Evolutionary conservation across 2,797 vertebrate species (phyloP).

Genomic region (Pipistrellus pygmaeus): DNA sequence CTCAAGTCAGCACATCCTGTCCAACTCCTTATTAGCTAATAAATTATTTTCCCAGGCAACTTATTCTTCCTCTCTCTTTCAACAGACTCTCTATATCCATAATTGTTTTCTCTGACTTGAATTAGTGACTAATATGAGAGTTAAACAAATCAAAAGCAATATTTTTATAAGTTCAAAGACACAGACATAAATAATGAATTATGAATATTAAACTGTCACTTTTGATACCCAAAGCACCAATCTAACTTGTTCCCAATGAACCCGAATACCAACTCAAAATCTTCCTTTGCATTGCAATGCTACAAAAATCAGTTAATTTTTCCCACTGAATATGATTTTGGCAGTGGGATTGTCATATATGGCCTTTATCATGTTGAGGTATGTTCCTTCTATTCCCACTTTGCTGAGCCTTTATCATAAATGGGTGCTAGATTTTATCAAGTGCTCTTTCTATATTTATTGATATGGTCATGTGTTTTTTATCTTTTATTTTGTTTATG

Average conservation of each 20-base stretch:
- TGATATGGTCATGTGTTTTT: neutral
- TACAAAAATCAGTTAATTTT: neutral
- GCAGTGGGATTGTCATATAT: neutral
- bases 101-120: neutral
- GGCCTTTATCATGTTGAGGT: neutral
- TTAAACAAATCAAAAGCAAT: neutral
- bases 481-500: neutral
- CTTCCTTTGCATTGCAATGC: neutral
- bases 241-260: neutral
- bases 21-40: neutral
- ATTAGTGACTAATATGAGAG: neutral
- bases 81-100: neutral
- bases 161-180: slow-evolving; percentile 7
- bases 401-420: neutral
- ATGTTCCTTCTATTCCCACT: neutral
- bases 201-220: neutral
- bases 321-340: neutral
- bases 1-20: neutral
- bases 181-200: neutral
- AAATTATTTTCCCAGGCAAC: neutral
- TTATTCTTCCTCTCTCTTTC: neutral
- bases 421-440: neutral
- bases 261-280: neutral
- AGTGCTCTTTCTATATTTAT: neutral
- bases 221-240: neutral